These are phyloP conservation scores for Philaethria dido DNA, from an alignment of 2,888 invertebrate species.

Conservation along the genomic window DNA sequence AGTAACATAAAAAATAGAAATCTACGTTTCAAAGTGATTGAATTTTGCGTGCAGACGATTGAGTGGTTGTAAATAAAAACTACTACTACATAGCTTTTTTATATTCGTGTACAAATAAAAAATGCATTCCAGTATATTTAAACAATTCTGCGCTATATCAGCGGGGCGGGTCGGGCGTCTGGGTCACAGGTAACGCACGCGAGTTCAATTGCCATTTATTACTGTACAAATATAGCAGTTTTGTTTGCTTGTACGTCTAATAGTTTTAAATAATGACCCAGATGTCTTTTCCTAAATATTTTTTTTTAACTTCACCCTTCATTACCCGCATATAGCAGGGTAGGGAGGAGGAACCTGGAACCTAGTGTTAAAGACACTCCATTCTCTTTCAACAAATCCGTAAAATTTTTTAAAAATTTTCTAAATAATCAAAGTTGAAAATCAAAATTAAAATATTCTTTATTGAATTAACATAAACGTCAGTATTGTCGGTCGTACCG, in stretches of 20 bases:
- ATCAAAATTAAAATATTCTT: too few species aligned
- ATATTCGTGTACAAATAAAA: constrained; percentile 29
- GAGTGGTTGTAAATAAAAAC: constrained; percentile 28
- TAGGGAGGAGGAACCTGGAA: too few species aligned
- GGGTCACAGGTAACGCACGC: constrained; percentile 44
- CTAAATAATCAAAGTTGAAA: too few species aligned
- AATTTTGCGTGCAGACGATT: constrained; percentile 20
- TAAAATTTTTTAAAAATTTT: too few species aligned
- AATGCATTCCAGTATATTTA: constrained; percentile 35
- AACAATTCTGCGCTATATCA: constrained; percentile 26
- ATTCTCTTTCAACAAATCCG: too few species aligned
- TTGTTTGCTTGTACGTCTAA: neutral
- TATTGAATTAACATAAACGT: too few species aligned
- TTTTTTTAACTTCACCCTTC: too few species aligned
- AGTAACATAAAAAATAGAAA: constrained; percentile 10
- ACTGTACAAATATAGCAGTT: constrained; percentile 12
- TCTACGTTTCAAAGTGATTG: constrained; percentile 24
- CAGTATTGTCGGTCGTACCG: too few species aligned
- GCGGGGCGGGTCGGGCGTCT: constrained; percentile 39
- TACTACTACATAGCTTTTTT: constrained; percentile 19
- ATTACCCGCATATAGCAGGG: too few species aligned
- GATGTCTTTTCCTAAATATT: too few species aligned
- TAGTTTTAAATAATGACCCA: neutral
- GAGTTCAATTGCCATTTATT: constrained; percentile 34
- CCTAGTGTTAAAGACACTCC: too few species aligned